Conservation (phyloP, 2,888 invertebrate genomes). For the Cheilosia urbana region DNA sequence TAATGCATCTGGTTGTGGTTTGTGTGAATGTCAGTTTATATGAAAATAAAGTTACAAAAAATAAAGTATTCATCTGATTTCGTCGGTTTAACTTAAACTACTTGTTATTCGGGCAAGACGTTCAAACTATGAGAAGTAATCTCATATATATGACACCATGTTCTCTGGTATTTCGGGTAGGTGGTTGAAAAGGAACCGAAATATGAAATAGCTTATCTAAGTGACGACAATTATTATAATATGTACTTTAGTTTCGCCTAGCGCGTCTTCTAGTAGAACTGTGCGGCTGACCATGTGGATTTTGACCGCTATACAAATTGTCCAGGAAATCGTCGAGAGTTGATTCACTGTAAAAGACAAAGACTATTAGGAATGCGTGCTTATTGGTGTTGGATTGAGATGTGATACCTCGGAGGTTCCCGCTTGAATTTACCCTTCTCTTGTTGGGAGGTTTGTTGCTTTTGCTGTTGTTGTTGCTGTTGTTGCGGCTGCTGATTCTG, state of each 20-base stretch:
- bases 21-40: conserved; percentile 20
- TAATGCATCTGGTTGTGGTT: conserved; percentile 2
- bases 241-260: conserved; percentile 80
- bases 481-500: conserved; percentile 77
- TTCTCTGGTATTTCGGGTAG: conserved; percentile 37
- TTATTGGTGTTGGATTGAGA: neutral
- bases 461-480: conserved; percentile 78
- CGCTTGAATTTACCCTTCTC: conserved; percentile 78
- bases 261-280: conserved; percentile 81
- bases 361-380: neutral
- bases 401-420: conserved; percentile 76
- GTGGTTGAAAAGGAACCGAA: conserved; percentile 34
- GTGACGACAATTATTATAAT: conserved; percentile 11
- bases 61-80: neutral
- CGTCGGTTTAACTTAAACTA: conserved; percentile 1
- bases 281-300: conserved; percentile 80
- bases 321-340: conserved; percentile 83
- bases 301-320: conserved; percentile 83
- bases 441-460: conserved; percentile 76
- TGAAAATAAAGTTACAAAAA: conserved; percentile 4
- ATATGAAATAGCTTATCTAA: conserved; percentile 28
- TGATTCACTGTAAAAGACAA: conserved; percentile 80
- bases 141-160: conserved; percentile 38
- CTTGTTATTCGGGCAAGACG: conserved; percentile 43
- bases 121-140: neutral